phyloP scores from a whole-genome alignment of 2,888 invertebrate genomes.

The Acleris emargana region DNA sequence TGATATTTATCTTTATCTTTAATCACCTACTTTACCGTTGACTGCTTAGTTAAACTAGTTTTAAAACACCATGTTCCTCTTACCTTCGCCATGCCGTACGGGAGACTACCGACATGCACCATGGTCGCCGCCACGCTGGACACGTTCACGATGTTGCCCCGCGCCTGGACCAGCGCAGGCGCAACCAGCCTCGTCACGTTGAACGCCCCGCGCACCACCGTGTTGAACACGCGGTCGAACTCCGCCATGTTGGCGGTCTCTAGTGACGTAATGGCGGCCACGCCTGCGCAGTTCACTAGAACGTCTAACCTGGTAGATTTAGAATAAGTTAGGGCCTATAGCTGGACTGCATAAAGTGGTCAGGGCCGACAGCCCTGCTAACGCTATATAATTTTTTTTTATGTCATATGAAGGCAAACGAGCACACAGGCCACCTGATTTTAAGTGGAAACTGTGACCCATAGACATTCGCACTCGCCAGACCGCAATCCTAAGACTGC shows the following conservation, averaged over 20 bases:
- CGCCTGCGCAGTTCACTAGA: slow-evolving; percentile 79
- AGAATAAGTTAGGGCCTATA: too few relatives aligned
- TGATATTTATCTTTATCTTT: too few relatives aligned
- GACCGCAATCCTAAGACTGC: too few relatives aligned
- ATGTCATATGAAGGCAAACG: too few relatives aligned
- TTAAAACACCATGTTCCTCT: slow-evolving; percentile 41
- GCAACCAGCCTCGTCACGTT: slow-evolving; percentile 85
- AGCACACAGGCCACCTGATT: too few relatives aligned
- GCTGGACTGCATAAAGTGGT: too few relatives aligned
- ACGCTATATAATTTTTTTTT: too few relatives aligned
- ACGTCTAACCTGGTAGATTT: slow-evolving; percentile 47
- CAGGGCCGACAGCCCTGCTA: too few relatives aligned
- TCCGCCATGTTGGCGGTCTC: slow-evolving; percentile 39
- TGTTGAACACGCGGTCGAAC: slow-evolving; percentile 77
- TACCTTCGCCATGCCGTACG: slow-evolving; percentile 93
- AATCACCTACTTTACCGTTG: too few relatives aligned
- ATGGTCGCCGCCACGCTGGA: slow-evolving; percentile 86
- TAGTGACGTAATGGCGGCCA: slow-evolving; percentile 59
- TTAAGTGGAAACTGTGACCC: too few relatives aligned
- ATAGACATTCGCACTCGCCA: too few relatives aligned
- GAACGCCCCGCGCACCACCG: slow-evolving; percentile 83
- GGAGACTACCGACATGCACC: slow-evolving; percentile 90
- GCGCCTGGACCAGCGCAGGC: slow-evolving; percentile 82
- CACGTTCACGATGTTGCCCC: slow-evolving; percentile 87
- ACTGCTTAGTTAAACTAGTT: too few relatives aligned